Conservation (phyloP, 2,797 vertebrate species). For the Pogonophryne albipinna region DNA sequence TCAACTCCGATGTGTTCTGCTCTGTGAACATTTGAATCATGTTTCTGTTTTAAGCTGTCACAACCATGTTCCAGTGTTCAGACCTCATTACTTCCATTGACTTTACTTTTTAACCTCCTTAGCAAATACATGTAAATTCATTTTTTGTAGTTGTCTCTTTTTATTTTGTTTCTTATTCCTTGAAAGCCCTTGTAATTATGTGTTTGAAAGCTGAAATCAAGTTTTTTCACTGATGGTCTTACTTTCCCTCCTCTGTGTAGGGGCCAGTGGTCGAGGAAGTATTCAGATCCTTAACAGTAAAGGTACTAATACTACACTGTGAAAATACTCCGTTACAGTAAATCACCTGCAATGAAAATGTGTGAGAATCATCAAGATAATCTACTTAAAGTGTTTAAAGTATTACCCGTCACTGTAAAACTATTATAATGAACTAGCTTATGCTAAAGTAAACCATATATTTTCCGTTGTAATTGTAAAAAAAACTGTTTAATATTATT, state of each 20-base stretch:
- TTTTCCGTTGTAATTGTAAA: neutral
- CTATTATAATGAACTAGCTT: neutral
- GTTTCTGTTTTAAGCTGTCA: no score
- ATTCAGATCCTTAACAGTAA: neutral
- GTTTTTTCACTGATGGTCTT: neutral
- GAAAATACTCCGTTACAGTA: neutral
- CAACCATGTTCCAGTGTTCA: no score
- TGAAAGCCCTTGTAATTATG: neutral
- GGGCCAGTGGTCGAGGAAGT: neutral
- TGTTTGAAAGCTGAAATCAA: neutral
- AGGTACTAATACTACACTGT: neutral
- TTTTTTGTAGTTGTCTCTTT: neutral
- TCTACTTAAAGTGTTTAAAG: neutral
- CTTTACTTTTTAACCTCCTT: neutral
- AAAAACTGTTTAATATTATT: neutral
- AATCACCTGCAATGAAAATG: neutral
- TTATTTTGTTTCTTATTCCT: neutral
- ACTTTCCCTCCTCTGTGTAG: neutral
- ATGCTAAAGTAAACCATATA: neutral
- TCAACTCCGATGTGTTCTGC: neutral
- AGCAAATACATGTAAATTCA: neutral
- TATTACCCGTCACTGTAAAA: neutral
- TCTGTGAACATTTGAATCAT: no score
- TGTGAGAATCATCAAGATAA: neutral
- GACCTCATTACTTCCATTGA: no score